phyloP scores from a whole-genome alignment of 1,140 invertebrate genomes.

The Hirudo medicinalis region DNA sequence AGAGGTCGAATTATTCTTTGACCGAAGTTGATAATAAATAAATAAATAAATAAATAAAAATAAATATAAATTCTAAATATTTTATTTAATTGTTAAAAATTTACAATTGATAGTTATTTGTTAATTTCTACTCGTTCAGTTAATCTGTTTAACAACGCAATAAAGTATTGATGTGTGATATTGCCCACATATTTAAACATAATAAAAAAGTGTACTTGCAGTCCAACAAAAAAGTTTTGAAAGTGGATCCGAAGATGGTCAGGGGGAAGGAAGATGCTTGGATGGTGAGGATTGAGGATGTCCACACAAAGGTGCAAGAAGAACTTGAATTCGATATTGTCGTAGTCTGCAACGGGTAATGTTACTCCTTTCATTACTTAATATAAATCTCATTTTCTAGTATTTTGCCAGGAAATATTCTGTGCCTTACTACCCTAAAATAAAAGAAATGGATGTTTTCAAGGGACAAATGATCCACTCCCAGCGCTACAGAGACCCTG shows the following conservation, averaged over 20 bases:
- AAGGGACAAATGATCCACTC: slow-evolving; percentile 62
- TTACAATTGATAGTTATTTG: no score
- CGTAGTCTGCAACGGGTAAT: slow-evolving; percentile 67
- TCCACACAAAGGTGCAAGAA: slow-evolving; percentile 41
- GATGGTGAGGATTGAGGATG: slow-evolving; percentile 50
- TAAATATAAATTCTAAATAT: no score
- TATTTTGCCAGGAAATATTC: slow-evolving; percentile 50
- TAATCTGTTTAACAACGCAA: no score
- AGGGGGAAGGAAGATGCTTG: slow-evolving; percentile 41
- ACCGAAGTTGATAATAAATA: no score
- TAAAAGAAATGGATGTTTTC: slow-evolving; percentile 50
- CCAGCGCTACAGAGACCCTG: slow-evolving; percentile 65
- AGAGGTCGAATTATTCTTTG: no score
- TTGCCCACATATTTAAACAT: no score
- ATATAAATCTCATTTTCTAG: slow-evolving; percentile 12
- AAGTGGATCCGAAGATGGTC: slow-evolving; percentile 45
- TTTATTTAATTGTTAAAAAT: no score
- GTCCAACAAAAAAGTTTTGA: slow-evolving; percentile 43
- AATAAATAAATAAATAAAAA: no score
- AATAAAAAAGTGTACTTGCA: no score
- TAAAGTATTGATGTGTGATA: no score
- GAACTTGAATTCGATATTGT: slow-evolving; percentile 50
- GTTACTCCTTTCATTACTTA: slow-evolving; percentile 10
- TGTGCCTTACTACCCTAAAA: slow-evolving; percentile 48
- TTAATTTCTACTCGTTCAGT: no score